Conservation (phyloP, 2,797 vertebrate species). For the Pangasius mekongensis region DNA sequence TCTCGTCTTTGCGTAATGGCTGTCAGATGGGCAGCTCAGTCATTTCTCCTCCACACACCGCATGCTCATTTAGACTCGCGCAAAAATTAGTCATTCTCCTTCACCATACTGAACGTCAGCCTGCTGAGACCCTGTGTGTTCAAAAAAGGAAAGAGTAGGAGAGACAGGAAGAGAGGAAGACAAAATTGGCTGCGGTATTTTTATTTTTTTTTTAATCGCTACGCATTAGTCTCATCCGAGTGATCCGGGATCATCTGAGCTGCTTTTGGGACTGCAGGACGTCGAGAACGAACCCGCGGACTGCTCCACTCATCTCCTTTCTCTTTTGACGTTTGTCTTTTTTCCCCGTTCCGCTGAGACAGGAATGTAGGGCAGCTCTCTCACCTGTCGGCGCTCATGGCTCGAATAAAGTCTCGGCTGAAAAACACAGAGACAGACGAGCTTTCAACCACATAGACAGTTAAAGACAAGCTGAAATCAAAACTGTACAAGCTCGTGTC, state of each 20-base stretch:
- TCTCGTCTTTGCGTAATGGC: slow-evolving; percentile 1
- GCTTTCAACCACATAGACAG: background rate
- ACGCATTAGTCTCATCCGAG: background rate
- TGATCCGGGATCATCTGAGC: background rate
- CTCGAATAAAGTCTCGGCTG: background rate
- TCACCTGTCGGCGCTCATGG: slow-evolving; percentile 13
- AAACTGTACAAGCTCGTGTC: background rate
- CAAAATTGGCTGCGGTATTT: background rate
- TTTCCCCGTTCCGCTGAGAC: slow-evolving; percentile 10
- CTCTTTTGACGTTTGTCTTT: slow-evolving; percentile 22
- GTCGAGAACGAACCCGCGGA: background rate
- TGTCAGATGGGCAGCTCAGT: slow-evolving; percentile 9
- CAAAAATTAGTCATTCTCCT: slow-evolving; percentile 33
- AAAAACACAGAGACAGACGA: background rate
- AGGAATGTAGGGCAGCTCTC: slow-evolving; percentile 24
- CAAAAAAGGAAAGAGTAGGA: slow-evolving; percentile 6
- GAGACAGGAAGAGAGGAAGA: slow-evolving; percentile 40
- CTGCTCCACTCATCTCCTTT: background rate
- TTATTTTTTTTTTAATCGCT: background rate
- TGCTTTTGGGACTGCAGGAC: background rate
- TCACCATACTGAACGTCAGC: slow-evolving; percentile 49
- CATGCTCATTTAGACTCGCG: slow-evolving; percentile 26
- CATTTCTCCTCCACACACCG: slow-evolving; percentile 16
- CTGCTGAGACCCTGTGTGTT: background rate
- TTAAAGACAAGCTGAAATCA: background rate